Evolutionary conservation across 2,888 invertebrate species (phyloP), one percentile per base, ranked within the genome.

Genomic region (Autographa pulchrina): DNA sequence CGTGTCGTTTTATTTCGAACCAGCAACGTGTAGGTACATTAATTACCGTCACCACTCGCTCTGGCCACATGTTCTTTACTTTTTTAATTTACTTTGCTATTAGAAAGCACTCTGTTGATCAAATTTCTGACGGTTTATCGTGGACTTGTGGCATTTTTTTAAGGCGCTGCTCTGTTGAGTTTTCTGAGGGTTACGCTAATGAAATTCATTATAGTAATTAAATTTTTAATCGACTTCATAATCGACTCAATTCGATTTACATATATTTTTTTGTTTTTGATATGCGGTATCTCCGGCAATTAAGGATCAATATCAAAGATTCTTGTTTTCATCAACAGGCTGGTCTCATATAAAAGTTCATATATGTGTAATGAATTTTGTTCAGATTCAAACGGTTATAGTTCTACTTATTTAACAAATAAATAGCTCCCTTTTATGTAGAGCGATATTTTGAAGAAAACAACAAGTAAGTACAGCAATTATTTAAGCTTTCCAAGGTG

Each of bases 31-130:
- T 74, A 65, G 70, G 70, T 73, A 77, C 81, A 74, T 79, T 77
- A 68, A 74, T 80, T 69, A 67, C 66, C 60, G 69, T 63, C 70
- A 65, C 62, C 69, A 69, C 81, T 81, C 77, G 78, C 70, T 72
- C 48, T 7, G 20, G 14, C 20, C 20, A 71, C 58, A 59, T 65
- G 64, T 13, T 65, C 18, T 67, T 74, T 67, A 58, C 9, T 79
- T 77, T 65, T 79, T 80, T 74, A 74, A 80, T 77, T 70, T 31
- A 62, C 59, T 72, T 60, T 60, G 48, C 64, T 14, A 62, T 62
- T 65, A 68, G 64, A 9, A 58, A 65, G 52, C 38, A 62, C 52
- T 68, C 13, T 41, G 35, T 35, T 66, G 25, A 80, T 74, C 35
- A 38, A 72, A 66, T 68, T 3, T 14, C 8, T 11, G 3, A 11